Evolutionary conservation across 1,140 invertebrate species (phyloP).

Genomic region (Wasmannia auropunctata): DNA sequence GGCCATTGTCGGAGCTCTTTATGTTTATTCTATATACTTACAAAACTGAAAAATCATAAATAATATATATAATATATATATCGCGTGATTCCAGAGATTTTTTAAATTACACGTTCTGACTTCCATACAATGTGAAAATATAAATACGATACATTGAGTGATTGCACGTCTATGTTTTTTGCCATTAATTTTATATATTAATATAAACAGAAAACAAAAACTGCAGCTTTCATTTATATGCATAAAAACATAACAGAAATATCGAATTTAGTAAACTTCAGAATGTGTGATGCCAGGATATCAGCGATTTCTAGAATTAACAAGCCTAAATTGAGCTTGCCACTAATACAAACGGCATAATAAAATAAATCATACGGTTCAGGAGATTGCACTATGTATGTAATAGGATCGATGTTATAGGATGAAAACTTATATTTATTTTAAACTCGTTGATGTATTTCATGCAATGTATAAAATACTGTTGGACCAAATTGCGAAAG

Average conservation of each 20-base stretch:
- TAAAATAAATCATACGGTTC: neutral
- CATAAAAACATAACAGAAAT: neutral
- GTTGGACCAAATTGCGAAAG: conserved; percentile 14
- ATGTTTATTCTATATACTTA: neutral
- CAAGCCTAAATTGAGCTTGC: neutral
- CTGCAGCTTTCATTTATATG: neutral
- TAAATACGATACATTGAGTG: neutral
- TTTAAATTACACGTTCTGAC: neutral
- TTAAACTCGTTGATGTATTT: neutral
- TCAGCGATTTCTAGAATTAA: neutral
- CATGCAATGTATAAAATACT: neutral
- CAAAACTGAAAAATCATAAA: neutral
- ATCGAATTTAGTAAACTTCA: neutral
- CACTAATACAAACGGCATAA: neutral
- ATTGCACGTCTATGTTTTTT: neutral
- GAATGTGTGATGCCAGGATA: neutral
- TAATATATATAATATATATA: conserved; percentile 2
- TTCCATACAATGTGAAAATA: neutral
- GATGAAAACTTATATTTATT: conserved; percentile 7
- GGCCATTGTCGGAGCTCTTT: neutral
- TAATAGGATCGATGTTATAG: neutral
- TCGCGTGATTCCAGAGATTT: neutral
- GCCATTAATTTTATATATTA: neutral
- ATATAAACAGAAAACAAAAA: neutral
- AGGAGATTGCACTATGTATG: neutral